These are phyloP conservation scores for Tapirus terrestris DNA, from an alignment of 2,113 vertebrate species.

Conservation along the genomic window DNA sequence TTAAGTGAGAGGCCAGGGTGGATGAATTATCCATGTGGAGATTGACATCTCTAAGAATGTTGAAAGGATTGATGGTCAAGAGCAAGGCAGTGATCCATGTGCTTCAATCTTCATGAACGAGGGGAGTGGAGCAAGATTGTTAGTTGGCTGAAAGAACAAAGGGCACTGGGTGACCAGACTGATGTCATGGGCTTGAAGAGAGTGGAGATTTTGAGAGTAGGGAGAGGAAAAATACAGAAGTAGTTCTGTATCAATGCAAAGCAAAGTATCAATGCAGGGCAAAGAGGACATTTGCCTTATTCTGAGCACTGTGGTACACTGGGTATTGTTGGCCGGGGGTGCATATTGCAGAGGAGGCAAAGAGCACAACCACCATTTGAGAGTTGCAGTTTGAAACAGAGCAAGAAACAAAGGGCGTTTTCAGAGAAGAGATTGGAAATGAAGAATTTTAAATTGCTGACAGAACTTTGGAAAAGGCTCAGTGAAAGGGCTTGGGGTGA, in stretches of 20 bases:
- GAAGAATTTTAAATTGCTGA: not conserved
- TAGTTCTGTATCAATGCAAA: not conserved
- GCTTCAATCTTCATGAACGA: not conserved
- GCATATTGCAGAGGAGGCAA: accelerated
- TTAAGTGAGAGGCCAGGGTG: not conserved
- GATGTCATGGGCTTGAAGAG: not conserved
- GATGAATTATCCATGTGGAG: not conserved
- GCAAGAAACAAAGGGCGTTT: not conserved
- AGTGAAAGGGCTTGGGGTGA: not conserved
- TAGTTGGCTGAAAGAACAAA: not conserved
- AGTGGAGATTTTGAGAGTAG: not conserved
- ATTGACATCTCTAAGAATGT: not conserved
- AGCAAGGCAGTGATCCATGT: not conserved
- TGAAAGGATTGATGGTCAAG: not conserved
- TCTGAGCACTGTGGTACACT: not conserved
- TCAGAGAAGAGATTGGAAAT: not conserved
- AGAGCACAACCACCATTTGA: not conserved
- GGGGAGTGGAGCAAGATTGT: not conserved
- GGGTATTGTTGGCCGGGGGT: not conserved
- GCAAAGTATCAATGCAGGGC: not conserved
- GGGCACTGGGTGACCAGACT: not conserved
- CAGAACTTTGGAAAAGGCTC: not conserved
- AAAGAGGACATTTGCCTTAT: not conserved
- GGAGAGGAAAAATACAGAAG: not conserved
- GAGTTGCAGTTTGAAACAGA: not conserved